phyloP scores from a whole-genome alignment of 2,113 vertebrate genomes.

The Theristicus caerulescens region DNA sequence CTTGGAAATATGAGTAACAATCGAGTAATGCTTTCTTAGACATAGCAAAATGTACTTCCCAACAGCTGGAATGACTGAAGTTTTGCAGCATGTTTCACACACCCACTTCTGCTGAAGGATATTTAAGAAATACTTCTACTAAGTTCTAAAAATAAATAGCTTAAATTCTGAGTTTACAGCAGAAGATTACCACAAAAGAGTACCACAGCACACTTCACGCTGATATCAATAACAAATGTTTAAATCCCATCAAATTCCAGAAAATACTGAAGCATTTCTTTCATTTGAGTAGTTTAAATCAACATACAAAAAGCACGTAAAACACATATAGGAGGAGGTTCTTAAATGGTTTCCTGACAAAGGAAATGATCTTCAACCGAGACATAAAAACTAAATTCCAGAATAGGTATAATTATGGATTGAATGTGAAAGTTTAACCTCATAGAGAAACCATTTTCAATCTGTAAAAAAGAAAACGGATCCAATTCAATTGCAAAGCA shows the following conservation, averaged over 20 bases:
- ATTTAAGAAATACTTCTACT: neutral
- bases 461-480: neutral
- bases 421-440: neutral
- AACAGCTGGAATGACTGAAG: neutral
- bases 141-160: neutral
- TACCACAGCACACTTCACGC: neutral
- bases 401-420: neutral
- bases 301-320: neutral
- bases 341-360: neutral
- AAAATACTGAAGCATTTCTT: neutral
- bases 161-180: neutral
- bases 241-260: neutral
- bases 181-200: neutral
- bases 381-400: neutral
- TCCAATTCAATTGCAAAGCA: neutral
- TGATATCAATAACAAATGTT: neutral
- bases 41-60: neutral
- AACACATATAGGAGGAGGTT: neutral
- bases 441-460: neutral
- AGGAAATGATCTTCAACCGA: neutral
- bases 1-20: neutral
- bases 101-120: neutral
- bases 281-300: neutral
- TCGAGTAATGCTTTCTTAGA: neutral
- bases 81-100: neutral